Evolutionary conservation across 2,113 vertebrate species (phyloP).

Genomic region (Indicator indicator): DNA sequence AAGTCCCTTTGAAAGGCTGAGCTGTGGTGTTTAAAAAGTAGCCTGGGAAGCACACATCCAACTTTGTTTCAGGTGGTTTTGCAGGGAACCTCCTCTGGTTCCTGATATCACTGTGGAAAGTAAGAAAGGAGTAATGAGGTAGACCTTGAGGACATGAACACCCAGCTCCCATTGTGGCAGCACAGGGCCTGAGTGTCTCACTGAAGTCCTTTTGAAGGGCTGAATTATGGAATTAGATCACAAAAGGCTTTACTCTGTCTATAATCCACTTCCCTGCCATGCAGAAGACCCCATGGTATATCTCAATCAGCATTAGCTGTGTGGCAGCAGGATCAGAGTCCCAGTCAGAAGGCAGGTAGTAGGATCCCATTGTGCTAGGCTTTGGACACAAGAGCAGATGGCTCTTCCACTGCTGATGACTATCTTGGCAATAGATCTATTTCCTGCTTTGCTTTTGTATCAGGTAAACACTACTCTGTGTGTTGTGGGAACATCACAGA

Average conservation of each 20-base stretch:
- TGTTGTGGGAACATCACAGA: slow-evolving; percentile 11
- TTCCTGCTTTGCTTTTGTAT: neutral
- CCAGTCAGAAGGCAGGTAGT: neutral
- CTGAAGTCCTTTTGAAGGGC: neutral
- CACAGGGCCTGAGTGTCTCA: fast-evolving
- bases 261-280: neutral
- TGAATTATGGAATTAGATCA: neutral
- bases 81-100: neutral
- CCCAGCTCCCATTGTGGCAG: neutral
- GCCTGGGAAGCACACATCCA: neutral
- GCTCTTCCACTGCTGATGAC: neutral
- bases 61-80: neutral
- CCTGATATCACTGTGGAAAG: neutral
- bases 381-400: neutral
- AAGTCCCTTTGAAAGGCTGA: neutral
- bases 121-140: fast-evolving
- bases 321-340: neutral
- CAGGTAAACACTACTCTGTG: neutral
- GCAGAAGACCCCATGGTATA: neutral
- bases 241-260: neutral
- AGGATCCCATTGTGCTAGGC: neutral
- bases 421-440: neutral
- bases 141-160: too few relatives aligned
- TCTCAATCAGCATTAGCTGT: neutral
- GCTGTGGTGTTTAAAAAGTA: neutral